A percentile compares a stretch with the other conserved stretches of the same genome.
Evolutionary conservation across 1,140 invertebrate species (phyloP).

Genomic region (Drosophila ironensis): DNA sequence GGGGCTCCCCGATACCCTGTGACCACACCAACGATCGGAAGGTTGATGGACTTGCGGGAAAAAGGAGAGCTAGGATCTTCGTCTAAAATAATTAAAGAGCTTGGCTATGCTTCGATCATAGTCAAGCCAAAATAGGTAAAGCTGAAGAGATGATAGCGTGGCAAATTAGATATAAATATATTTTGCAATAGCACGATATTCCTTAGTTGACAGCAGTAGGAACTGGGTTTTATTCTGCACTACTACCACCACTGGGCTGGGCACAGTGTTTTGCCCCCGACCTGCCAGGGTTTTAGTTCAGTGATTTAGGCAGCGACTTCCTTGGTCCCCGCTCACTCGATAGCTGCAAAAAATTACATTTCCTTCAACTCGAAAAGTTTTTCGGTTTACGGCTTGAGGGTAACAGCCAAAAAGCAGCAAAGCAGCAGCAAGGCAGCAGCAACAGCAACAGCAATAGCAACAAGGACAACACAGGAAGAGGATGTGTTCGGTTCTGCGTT

Average conservation of each 20-base stretch:
- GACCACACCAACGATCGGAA: too few species aligned
- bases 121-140: too few species aligned
- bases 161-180: too few species aligned
- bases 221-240: constrained; percentile 41
- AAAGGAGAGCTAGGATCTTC: not conserved
- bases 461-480: constrained; percentile 64
- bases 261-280: constrained; percentile 21
- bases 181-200: constrained; percentile 2
- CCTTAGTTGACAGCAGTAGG: not conserved
- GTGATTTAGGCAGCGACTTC: constrained; percentile 73
- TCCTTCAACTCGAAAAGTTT: constrained; percentile 78
- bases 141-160: too few species aligned
- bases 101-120: too few species aligned
- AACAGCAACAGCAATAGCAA: constrained; percentile 25
- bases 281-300: constrained; percentile 68
- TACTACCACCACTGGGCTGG: too few species aligned
- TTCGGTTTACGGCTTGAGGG: constrained; percentile 40
- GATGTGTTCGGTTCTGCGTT: constrained; percentile 78
- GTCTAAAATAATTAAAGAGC: not conserved
- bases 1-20: constrained; percentile 7
- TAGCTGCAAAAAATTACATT: constrained; percentile 71
- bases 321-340: constrained; percentile 50
- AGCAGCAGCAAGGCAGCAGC: not conserved
- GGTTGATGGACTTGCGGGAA: not conserved
- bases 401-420: constrained; percentile 5